Evolutionary conservation across 2,797 vertebrate genomes (phyloP).

Genomic region (Argya squamiceps): DNA sequence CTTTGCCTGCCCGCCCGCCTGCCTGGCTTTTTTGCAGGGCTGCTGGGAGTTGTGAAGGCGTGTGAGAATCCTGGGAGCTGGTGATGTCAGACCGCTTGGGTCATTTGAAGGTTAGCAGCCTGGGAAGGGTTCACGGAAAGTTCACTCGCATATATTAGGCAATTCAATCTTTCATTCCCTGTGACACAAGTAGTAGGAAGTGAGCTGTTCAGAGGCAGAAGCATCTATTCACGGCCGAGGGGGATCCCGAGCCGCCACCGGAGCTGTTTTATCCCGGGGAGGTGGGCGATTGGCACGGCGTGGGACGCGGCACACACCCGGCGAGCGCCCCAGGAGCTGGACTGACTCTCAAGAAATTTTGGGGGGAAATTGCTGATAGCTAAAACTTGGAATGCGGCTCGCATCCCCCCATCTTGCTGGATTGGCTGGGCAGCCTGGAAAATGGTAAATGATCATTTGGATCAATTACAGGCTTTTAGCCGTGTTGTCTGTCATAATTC

Average conservation of each 20-base stretch:
- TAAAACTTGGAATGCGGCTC: constrained; percentile 73
- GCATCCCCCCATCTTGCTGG: constrained; percentile 77
- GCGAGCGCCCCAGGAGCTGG: constrained; percentile 43
- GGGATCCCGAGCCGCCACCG: constrained; percentile 72
- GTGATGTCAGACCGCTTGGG: constrained; percentile 95
- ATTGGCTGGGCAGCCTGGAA: constrained; percentile 80
- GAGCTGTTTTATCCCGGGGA: constrained; percentile 65
- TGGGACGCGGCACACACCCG: constrained; percentile 40
- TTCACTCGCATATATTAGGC: constrained; percentile 98
- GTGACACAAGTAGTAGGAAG: constrained; percentile 91
- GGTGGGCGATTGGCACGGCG: constrained; percentile 50
- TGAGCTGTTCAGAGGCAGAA: constrained; percentile 88
- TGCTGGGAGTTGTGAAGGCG: constrained; percentile 82
- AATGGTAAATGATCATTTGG: constrained; percentile 86
- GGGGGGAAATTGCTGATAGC: constrained; percentile 43
- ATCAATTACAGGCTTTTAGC: constrained; percentile 84
- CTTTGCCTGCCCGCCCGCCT: constrained; percentile 12
- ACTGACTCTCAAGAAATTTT: constrained; percentile 57
- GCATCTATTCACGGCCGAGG: constrained; percentile 84
- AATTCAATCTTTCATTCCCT: constrained; percentile 95
- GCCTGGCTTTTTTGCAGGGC: constrained; percentile 65
- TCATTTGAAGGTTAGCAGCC: constrained; percentile 97
- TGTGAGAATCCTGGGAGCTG: constrained; percentile 89
- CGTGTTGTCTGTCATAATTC: constrained; percentile 88
- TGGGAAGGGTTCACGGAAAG: constrained; percentile 94